phyloP scores from a whole-genome alignment of 2,797 vertebrate species.

The Chaetophractus vellerosus region DNA sequence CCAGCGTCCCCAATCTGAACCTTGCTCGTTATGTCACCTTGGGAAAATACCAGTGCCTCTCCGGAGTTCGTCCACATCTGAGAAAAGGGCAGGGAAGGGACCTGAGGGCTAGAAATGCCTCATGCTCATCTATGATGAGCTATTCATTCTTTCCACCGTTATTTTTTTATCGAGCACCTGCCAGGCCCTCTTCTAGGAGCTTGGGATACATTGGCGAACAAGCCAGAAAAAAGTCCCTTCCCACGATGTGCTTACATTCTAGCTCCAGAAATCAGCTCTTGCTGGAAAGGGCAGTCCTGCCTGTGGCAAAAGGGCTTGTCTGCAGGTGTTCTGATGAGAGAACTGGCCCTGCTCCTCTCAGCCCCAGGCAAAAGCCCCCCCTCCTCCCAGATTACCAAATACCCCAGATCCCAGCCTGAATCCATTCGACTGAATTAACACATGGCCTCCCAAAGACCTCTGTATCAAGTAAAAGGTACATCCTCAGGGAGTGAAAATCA shows the following conservation, averaged over 20 bases:
- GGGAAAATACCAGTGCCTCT: not conserved
- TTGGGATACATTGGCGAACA: too few species aligned
- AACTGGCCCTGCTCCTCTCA: not conserved
- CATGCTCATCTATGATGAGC: not conserved
- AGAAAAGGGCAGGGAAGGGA: not conserved
- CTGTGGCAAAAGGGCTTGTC: not conserved
- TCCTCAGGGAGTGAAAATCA: not conserved
- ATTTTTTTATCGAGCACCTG: rapidly evolving
- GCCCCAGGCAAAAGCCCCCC: too few species aligned
- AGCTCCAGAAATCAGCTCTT: not conserved
- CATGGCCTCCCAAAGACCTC: not conserved
- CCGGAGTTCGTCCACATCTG: not conserved
- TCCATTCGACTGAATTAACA: not conserved
- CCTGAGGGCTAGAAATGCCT: not conserved
- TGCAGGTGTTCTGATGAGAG: not conserved
- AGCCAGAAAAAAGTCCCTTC: not conserved
- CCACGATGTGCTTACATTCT: rapidly evolving
- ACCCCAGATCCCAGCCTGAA: not conserved
- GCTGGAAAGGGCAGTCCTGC: not conserved
- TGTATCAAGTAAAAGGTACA: not conserved
- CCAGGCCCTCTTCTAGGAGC: not conserved
- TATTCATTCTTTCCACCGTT: not conserved
- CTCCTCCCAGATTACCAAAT: not conserved
- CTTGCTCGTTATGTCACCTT: not conserved
- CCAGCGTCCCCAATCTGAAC: not conserved